phyloP scores from a whole-genome alignment of 2,888 invertebrate genomes.

The Drosophila longiperda region DNA sequence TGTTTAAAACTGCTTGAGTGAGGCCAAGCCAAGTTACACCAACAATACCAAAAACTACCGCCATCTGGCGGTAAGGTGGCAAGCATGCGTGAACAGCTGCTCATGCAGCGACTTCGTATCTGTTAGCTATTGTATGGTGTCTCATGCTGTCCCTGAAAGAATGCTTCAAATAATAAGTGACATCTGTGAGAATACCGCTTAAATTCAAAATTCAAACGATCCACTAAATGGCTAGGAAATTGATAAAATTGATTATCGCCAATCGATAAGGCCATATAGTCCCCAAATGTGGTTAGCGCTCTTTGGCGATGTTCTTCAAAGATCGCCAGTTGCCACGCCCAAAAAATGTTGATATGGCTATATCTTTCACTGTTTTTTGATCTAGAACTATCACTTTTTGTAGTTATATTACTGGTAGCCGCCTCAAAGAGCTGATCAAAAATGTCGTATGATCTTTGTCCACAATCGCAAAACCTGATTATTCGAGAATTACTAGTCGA shows the following conservation, averaged over 20 bases:
- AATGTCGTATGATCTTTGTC: neutral
- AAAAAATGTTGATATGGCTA: too few relatives aligned
- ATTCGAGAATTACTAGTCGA: neutral
- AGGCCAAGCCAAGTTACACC: neutral
- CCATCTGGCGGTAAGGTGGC: neutral
- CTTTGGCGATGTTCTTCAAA: too few relatives aligned
- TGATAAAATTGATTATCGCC: too few relatives aligned
- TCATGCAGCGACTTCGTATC: neutral
- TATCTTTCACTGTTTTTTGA: too few relatives aligned
- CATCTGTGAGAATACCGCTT: neutral
- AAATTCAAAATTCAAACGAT: conserved; percentile 1
- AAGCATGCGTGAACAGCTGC: neutral
- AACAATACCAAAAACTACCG: neutral
- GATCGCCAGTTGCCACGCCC: too few relatives aligned
- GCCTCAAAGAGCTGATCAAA: neutral
- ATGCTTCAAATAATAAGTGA: neutral
- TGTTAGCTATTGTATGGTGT: neutral
- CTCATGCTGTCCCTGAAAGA: neutral
- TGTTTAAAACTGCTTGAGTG: neutral
- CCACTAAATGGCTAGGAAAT: too few relatives aligned
- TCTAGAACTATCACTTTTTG: too few relatives aligned
- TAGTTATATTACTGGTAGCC: neutral
- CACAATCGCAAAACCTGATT: neutral
- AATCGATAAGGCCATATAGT: too few relatives aligned
- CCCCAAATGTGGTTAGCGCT: too few relatives aligned